phyloP scores from a whole-genome alignment of 2,113 vertebrate genomes.

The Zosterops japonicus region DNA sequence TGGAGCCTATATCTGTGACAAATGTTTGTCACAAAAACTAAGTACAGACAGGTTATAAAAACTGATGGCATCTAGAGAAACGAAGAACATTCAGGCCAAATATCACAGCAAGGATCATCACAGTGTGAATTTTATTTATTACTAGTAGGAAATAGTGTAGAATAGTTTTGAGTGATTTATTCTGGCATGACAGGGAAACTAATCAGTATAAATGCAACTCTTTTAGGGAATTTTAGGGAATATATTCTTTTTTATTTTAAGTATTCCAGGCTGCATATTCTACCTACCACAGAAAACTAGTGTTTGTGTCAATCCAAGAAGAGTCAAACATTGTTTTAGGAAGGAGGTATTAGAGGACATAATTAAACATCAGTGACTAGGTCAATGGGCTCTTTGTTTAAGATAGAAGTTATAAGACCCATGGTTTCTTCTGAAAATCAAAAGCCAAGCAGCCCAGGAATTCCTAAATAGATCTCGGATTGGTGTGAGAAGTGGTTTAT shows the following conservation, averaged over 20 bases:
- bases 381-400: neutral
- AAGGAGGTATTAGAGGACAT: neutral
- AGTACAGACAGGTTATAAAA: neutral
- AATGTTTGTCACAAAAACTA: neutral
- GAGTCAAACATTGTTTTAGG: neutral
- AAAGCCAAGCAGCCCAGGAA: neutral
- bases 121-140: neutral
- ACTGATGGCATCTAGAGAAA: neutral
- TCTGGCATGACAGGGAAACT: neutral
- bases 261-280: neutral
- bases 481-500: neutral
- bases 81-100: neutral
- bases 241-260: neutral
- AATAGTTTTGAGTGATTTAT: neutral
- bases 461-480: neutral
- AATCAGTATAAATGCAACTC: neutral
- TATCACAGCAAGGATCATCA: neutral
- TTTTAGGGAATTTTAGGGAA: neutral
- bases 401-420: neutral
- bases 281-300: neutral
- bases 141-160: neutral
- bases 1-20: neutral
- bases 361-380: neutral
- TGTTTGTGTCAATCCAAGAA: neutral
- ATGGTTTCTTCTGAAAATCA: neutral